Percentiles rank a stretch among this genome's conserved stretches.
Evolutionary conservation across 2,888 invertebrate genomes (phyloP).

Genomic region (Dicycla oo): DNA sequence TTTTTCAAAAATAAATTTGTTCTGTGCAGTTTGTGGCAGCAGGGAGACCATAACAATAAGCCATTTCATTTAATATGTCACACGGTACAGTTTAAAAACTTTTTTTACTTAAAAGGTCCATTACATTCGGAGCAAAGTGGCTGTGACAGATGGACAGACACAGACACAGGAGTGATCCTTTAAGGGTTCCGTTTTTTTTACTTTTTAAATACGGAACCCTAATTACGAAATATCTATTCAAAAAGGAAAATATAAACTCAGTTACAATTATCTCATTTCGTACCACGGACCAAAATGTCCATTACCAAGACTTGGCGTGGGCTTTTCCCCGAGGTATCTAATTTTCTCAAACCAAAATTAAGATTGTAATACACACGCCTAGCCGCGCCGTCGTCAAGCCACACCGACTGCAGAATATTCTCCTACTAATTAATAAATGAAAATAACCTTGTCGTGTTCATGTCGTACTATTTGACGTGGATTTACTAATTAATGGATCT

Average conservation of each 20-base stretch:
- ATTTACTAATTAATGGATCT: constrained; percentile 10
- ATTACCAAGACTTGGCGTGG: not conserved
- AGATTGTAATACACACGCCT: constrained; percentile 6
- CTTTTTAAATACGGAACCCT: too few species aligned
- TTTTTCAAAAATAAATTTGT: too few species aligned
- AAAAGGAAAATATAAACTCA: not conserved
- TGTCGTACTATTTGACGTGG: not conserved
- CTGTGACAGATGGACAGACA: too few species aligned
- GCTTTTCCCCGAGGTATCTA: constrained; percentile 37
- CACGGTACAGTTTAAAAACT: too few species aligned
- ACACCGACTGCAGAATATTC: constrained; percentile 44
- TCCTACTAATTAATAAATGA: constrained; percentile 53
- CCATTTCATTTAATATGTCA: too few species aligned
- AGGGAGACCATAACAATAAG: too few species aligned
- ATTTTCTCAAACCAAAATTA: constrained; percentile 59
- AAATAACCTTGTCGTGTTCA: constrained; percentile 48
- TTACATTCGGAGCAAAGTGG: too few species aligned
- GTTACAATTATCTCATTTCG: not conserved
- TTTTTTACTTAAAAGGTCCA: too few species aligned
- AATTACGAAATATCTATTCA: too few species aligned
- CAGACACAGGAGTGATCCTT: too few species aligned
- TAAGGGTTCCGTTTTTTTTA: too few species aligned
- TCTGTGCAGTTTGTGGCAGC: too few species aligned
- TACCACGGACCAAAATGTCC: constrained; percentile 1
- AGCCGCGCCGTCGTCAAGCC: constrained; percentile 21